Evolutionary conservation across 2,888 invertebrate genomes (phyloP), one percentile per base, ranked within the genome.

Genomic region (Cynaeus angustus): DNA sequence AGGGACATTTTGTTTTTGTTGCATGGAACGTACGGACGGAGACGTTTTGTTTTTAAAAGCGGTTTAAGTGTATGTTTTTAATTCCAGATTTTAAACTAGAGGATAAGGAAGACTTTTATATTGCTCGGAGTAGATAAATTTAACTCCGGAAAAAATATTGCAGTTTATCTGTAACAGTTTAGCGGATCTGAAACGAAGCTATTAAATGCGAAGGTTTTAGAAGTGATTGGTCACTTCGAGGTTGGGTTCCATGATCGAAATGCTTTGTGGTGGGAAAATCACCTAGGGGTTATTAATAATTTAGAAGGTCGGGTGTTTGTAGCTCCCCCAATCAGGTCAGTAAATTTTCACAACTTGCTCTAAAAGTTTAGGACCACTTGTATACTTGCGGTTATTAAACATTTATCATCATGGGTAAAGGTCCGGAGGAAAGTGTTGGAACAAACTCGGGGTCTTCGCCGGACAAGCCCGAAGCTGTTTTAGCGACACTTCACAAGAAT

Each of bases 1-100:
- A 62, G 48, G 28, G 65, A 55, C 62, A 62, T 62, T 62, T 62
- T 65, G 55, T 65, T 65, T 65, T 65, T 65, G 65, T 53, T 65
- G 41, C 38, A 66, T 61, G 41, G 37, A 10, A 48, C 13, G 21
- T 37, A 41, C 13, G 33, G 16, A 41, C 21, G 28, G 7, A 13
- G n/a, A 13, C 30, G 9, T 43, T 53, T 53, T 28, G 45, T 50
- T 65, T 33, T 43, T 45, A 16, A 30, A 53, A 53, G 41, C 5
- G 48, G 41, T 21, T 52, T 52, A 38, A 41, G n/a, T 12, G 12
- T 6, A 1, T 26, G 37, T 61, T 61, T 46, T 46, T 37, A 37
- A 48, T 61, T 33, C 48, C 30, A 10, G 16, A 46, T 59, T 59
- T 55, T 21, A 21, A n/a, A 50, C 41, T 6, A n/a, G 41, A 7